These are phyloP conservation scores for Amblyopsis rosae DNA, from an alignment of 2,113 vertebrate species.

Conservation along the genomic window DNA sequence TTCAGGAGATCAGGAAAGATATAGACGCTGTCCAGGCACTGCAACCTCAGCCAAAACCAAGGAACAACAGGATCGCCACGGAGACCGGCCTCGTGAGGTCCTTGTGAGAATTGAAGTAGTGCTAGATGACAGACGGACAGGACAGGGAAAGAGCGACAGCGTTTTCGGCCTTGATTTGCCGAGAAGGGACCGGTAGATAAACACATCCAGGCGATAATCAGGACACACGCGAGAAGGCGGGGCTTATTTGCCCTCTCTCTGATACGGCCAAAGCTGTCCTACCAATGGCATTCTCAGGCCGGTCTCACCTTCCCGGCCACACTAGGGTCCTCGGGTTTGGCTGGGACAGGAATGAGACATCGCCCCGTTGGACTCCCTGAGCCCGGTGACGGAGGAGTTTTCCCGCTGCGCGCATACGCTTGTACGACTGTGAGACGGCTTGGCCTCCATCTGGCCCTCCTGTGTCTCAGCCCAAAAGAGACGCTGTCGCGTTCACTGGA, in stretches of 20 bases:
- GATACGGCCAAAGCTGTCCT: conserved; percentile 66
- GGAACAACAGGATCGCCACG: conserved; percentile 3
- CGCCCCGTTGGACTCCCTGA: conserved; percentile 34
- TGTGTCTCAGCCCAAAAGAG: conserved; percentile 48
- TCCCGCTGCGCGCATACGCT: conserved; percentile 26
- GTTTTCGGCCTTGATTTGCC: not conserved
- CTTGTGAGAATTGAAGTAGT: not conserved
- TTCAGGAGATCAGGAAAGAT: conserved; percentile 63
- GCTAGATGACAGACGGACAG: conserved; percentile 6
- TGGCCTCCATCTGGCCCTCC: conserved; percentile 64
- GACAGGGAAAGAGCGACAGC: not conserved
- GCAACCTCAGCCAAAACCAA: conserved; percentile 34
- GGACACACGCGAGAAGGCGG: conserved; percentile 47
- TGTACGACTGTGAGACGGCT: conserved; percentile 21
- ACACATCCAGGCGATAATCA: conserved; percentile 42
- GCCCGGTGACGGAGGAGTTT: conserved; percentile 41
- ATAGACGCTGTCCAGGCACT: conserved; percentile 57
- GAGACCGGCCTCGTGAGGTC: not conserved
- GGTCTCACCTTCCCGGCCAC: conserved; percentile 7
- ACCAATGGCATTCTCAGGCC: conserved; percentile 37
- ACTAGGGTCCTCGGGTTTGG: not conserved
- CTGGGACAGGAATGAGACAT: conserved; percentile 30
- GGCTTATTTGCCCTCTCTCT: conserved; percentile 44
- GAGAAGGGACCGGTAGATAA: not conserved
- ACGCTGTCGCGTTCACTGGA: conserved; percentile 41